phyloP scores from a whole-genome alignment of 2,113 vertebrate species.

The Epinephelus fuscoguttatus region DNA sequence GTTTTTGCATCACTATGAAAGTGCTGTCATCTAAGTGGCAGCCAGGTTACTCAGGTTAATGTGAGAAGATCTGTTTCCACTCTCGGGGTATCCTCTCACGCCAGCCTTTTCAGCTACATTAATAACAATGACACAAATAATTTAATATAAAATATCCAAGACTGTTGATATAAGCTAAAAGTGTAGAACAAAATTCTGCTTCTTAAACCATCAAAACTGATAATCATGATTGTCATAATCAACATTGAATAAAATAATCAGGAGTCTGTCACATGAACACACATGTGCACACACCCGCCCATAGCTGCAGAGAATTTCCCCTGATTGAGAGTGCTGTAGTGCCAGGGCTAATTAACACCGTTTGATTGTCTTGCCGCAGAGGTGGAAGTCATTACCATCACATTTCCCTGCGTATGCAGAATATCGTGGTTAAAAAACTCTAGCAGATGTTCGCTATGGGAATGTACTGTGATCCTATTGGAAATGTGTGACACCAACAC shows the following conservation, averaged over 20 bases:
- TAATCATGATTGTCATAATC: slow-evolving; percentile 56
- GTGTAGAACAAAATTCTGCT: slow-evolving; percentile 8
- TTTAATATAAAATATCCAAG: slow-evolving; percentile 5
- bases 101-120: background rate
- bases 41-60: slow-evolving; percentile 33
- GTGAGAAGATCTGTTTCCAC: slow-evolving; percentile 13
- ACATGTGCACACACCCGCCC: slow-evolving; percentile 1
- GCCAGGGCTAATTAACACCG: slow-evolving; percentile 74
- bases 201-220: slow-evolving; percentile 37
- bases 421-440: slow-evolving; percentile 26
- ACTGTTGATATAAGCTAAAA: slow-evolving; percentile 31
- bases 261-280: slow-evolving; percentile 22
- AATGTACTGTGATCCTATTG: slow-evolving; percentile 8
- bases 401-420: slow-evolving; percentile 48
- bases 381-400: slow-evolving; percentile 74
- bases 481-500: background rate
- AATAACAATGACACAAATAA: slow-evolving; percentile 23
- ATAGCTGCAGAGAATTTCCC: slow-evolving; percentile 60
- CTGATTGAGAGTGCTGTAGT: slow-evolving; percentile 69
- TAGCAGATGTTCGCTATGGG: slow-evolving; percentile 46
- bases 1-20: background rate
- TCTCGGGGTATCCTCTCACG: background rate
- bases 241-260: slow-evolving; percentile 46
- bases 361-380: slow-evolving; percentile 76
- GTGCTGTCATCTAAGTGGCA: slow-evolving; percentile 22